Base-by-base conservation (phyloP, 2,113 vertebrate species). In the Phylloscopus whistleri region DNA sequence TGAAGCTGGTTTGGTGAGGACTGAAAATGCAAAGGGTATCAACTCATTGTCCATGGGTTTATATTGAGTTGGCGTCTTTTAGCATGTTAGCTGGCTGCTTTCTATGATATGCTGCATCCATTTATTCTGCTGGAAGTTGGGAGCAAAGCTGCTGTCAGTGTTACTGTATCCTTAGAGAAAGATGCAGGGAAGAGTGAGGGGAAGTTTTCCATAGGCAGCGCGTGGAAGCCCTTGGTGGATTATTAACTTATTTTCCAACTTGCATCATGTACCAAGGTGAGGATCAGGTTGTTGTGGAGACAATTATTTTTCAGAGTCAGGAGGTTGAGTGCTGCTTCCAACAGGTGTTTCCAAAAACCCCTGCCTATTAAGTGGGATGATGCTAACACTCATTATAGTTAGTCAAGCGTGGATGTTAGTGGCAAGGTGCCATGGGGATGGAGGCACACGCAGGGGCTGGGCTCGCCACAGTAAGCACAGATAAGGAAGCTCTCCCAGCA, bases 391-490 rank as follows among this genome's bases (percentile, higher is more conserved):
- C 35, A 6, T 92, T 74, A 43, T 15, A 18, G 48, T 84, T 58
- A 88, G 48, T 60, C 22, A 53, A 72, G 60, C 0, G 0, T n/a
- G 31, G 74, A 73, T 82, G 53, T 84, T 91, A 63, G 18, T 64
- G 30, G 51, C 0, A 0, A 88, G 84, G n/a, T 72, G 56, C 66
- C 0, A 1, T 2, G 1, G 73, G 64, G 73, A 20, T 18, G n/a
- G 60, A 55, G 60, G 62, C 60, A 49, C 6, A 2, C 3, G 1
- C 59, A 52, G 56, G 33, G 69, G 21, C 44, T 56, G 82, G 49
- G 56, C 75, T 84, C 46, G 12, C 1, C 1, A 28, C 53, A 49
- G 23, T 12, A 13, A 68, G 33, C 56, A 51, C 60, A 53, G 51
- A 67, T 77, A 76, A 66, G 17, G 6, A 63, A 82, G 69, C 41